These are phyloP conservation scores for cattle (Bos taurus) DNA, from an alignment of 2,113 vertebrate species.

Conservation along the genomic window DNA sequence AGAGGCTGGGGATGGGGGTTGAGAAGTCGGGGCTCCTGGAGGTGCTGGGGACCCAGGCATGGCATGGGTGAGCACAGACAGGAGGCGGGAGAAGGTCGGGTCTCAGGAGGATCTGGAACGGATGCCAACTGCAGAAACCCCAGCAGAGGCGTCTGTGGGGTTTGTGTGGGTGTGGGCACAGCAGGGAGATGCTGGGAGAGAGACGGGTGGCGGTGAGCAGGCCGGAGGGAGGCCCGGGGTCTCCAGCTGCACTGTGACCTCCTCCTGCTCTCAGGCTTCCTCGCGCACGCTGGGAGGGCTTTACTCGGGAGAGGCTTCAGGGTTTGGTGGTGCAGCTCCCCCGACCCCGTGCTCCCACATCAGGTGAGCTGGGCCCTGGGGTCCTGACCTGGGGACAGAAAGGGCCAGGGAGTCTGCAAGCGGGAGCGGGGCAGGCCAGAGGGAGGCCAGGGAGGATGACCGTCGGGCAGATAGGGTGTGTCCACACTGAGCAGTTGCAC, in stretches of 20 bases:
- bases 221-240: background rate
- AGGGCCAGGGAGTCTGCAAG: background rate
- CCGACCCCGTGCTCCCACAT: rapidly evolving
- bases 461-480: background rate
- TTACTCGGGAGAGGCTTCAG: background rate
- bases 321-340: no score
- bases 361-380: background rate
- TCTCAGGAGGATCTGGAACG: rapidly evolving
- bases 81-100: no score
- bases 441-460: no score
- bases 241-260: background rate
- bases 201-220: rapidly evolving
- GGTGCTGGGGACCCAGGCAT: background rate
- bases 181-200: background rate
- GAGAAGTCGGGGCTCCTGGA: background rate
- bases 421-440: background rate
- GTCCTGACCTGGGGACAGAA: background rate
- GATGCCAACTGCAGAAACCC: background rate
- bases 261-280: background rate
- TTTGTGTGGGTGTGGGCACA: no score
- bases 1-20: background rate
- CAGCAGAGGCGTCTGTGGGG: rapidly evolving
- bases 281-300: rapidly evolving
- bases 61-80: rapidly evolving
- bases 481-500: background rate